Percentiles rank a stretch among this genome's conserved stretches.
Conservation (phyloP, 2,113 vertebrate species). For the Trogon melanurus region DNA sequence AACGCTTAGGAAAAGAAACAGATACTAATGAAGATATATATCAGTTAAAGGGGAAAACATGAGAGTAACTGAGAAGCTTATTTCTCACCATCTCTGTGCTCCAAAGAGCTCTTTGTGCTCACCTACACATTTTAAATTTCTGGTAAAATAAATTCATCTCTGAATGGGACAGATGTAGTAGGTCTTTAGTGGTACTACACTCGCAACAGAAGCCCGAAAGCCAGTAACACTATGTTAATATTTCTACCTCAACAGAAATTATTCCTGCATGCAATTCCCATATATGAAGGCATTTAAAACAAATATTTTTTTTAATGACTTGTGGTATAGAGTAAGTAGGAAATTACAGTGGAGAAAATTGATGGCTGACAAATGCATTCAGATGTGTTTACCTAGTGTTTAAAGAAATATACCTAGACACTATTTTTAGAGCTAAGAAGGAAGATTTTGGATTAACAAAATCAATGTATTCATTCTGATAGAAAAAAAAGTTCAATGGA, state of each 20-base stretch:
- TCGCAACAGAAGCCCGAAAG: not conserved
- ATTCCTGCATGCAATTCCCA: not conserved
- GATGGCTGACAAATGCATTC: not conserved
- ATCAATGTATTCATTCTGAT: not conserved
- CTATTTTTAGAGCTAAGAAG: not conserved
- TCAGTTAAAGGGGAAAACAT: not conserved
- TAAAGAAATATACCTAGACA: not conserved
- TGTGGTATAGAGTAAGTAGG: not conserved
- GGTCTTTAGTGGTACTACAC: not conserved
- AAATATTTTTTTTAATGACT: not conserved
- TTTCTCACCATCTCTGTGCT: not conserved
- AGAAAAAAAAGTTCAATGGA: not conserved
- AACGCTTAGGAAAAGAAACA: not conserved
- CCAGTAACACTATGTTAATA: not conserved
- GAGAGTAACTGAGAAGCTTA: not conserved
- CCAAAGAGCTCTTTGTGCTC: not conserved
- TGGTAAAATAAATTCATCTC: not conserved
- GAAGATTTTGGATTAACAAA: not conserved
- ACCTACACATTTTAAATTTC: conserved; percentile 20
- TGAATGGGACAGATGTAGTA: not conserved
- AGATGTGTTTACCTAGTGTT: not conserved
- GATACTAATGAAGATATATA: not conserved
- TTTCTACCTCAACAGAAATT: not conserved
- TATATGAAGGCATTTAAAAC: not conserved
- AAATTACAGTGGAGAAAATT: not conserved